A percentile compares a stretch with the other conserved stretches of the same genome.
These are phyloP conservation scores for Actinostola sp. DNA, from an alignment of 92 coral and sea anemone genomes.

Conservation along the genomic window DNA sequence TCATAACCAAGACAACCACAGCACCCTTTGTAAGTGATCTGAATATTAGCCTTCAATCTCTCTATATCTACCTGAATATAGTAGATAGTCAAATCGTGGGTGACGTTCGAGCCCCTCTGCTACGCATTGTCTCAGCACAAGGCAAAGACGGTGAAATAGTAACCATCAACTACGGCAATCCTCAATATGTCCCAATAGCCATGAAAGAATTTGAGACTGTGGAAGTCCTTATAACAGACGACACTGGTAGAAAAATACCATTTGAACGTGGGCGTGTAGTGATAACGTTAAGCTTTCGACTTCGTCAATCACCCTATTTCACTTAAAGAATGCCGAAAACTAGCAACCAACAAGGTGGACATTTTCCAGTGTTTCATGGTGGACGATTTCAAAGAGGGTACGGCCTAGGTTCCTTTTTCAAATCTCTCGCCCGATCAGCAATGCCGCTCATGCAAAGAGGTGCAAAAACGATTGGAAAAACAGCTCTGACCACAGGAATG, in stretches of 20 bases:
- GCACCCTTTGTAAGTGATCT: too few species aligned
- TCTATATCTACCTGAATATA: neutral
- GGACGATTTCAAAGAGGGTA: slow-evolving; percentile 24
- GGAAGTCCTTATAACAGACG: slow-evolving; percentile 2
- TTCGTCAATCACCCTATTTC: neutral
- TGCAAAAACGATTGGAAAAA: slow-evolving; percentile 4
- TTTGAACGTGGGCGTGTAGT: too few species aligned
- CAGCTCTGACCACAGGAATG: slow-evolving; percentile 18
- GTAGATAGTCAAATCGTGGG: slow-evolving; percentile 14
- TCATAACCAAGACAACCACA: too few species aligned
- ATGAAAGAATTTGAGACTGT: neutral
- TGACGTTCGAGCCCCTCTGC: neutral
- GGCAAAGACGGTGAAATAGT: slow-evolving; percentile 3
- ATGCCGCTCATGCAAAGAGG: neutral
- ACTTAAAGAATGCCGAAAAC: neutral
- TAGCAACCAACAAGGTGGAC: slow-evolving; percentile 7
- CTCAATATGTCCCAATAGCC: neutral
- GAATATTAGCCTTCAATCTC: neutral
- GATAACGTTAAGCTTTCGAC: slow-evolving; percentile 14
- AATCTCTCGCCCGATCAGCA: neutral
- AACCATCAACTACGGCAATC: slow-evolving; percentile 1
- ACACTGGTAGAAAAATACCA: slow-evolving; percentile 7
- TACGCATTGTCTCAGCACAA: neutral
- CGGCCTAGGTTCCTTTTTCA: slow-evolving; percentile 29
- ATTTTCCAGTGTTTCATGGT: slow-evolving; percentile 6